phyloP scores from a whole-genome alignment of 2,797 vertebrate species.

The Halcyon badia region DNA sequence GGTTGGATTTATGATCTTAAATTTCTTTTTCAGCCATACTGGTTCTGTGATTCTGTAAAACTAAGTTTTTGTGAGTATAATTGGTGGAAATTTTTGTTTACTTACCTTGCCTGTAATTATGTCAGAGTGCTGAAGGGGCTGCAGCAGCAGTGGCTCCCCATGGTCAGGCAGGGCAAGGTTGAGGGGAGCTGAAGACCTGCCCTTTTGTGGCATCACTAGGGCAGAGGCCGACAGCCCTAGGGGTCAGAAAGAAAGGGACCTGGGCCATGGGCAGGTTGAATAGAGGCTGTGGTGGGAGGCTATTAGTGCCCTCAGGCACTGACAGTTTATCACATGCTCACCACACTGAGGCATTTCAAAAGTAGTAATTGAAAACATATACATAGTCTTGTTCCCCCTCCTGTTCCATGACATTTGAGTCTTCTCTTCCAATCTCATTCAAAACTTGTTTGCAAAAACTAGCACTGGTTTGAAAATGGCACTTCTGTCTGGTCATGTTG shows the following conservation, averaged over 20 bases:
- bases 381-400: neutral
- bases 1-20: too few relatives aligned
- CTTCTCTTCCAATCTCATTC: neutral
- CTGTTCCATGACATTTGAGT: neutral
- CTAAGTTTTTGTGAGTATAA: neutral
- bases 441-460: neutral
- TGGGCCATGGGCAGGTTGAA: neutral
- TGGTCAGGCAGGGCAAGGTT: neutral
- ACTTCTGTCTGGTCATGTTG: neutral
- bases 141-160: accelerated
- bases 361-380: neutral
- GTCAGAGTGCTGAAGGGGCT: neutral
- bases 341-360: accelerated
- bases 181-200: neutral
- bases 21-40: too few relatives aligned
- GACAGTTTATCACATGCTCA: neutral
- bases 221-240: neutral
- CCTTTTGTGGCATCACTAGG: accelerated
- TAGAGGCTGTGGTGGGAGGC: accelerated
- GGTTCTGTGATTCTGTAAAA: too few relatives aligned
- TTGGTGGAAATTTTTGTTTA: neutral
- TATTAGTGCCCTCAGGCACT: neutral
- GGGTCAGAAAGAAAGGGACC: neutral
- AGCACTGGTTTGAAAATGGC: neutral
- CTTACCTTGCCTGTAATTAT: neutral